Conservation (phyloP, 2,888 invertebrate species). For the Lasioglossum morio region DNA sequence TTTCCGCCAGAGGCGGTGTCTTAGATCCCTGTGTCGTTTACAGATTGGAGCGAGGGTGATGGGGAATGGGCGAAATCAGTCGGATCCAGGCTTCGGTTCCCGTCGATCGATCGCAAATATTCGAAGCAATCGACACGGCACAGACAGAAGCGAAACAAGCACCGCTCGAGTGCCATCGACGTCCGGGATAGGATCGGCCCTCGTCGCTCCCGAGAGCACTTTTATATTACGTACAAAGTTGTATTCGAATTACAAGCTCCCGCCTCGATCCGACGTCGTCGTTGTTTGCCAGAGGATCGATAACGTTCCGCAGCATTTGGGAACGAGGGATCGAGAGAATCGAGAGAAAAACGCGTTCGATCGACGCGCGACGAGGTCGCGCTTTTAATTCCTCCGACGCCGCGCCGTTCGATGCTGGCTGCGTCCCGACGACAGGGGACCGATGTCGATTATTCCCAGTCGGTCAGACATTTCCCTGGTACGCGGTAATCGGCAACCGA, state of each 20-base stretch:
- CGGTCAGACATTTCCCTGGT: constrained; percentile 60
- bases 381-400: constrained; percentile 64
- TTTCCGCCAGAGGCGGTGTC: neutral
- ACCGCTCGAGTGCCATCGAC: constrained; percentile 35
- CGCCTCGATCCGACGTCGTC: constrained; percentile 4
- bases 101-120: constrained; percentile 10
- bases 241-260: constrained; percentile 27
- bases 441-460: constrained; percentile 64
- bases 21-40: constrained; percentile 3
- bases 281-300: constrained; percentile 11
- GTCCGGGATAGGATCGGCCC: constrained; percentile 30
- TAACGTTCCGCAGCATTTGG: neutral
- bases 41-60: neutral
- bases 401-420: constrained; percentile 56
- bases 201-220: constrained; percentile 15
- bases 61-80: neutral
- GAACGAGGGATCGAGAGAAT: neutral
- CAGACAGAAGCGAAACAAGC: constrained; percentile 32
- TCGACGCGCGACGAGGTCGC: constrained; percentile 5
- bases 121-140: constrained; percentile 10
- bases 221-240: constrained; percentile 22
- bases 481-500: constrained; percentile 41
- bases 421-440: constrained; percentile 37
- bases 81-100: neutral
- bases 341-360: neutral